These are phyloP conservation scores for Calliopsis andreniformis DNA, from an alignment of 1,140 invertebrate genomes.

Conservation along the genomic window DNA sequence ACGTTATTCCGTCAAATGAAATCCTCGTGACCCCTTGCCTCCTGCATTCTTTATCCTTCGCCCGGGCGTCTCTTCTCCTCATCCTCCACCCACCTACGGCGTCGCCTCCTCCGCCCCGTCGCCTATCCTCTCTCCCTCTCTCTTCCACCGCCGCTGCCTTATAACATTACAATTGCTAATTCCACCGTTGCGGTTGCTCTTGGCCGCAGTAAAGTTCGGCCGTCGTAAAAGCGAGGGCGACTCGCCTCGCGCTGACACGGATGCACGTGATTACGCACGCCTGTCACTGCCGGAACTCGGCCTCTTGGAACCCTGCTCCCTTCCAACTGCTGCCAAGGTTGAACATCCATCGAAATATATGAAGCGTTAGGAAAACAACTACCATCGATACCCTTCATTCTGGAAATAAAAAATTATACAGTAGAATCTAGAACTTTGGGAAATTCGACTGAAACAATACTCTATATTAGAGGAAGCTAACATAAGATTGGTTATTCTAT, in stretches of 20 bases:
- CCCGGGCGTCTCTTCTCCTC: conserved; percentile 34
- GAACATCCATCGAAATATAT: too few relatives aligned
- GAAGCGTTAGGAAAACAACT: too few relatives aligned
- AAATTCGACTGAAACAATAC: too few relatives aligned
- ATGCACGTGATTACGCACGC: conserved; percentile 62
- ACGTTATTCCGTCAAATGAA: conserved; percentile 81
- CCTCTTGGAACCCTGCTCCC: neutral
- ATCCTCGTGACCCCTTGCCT: conserved; percentile 74
- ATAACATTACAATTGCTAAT: conserved; percentile 82
- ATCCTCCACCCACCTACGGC: conserved; percentile 19
- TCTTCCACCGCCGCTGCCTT: conserved; percentile 63
- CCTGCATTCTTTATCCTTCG: conserved; percentile 69
- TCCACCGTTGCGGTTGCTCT: conserved; percentile 75
- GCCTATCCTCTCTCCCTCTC: conserved; percentile 13
- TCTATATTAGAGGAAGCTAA: too few relatives aligned
- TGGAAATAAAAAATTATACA: too few relatives aligned
- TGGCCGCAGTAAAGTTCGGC: conserved; percentile 76
- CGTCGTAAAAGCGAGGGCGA: conserved; percentile 78
- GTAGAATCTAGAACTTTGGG: too few relatives aligned
- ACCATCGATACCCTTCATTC: too few relatives aligned
- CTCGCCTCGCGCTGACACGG: conserved; percentile 61
- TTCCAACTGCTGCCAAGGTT: neutral
- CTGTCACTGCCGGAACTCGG: conserved; percentile 61
- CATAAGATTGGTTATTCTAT: too few relatives aligned
- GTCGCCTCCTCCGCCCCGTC: conserved; percentile 2